Percentiles rank a stretch among this genome's conserved stretches.
phyloP scores from a whole-genome alignment of 2,888 invertebrate species.

The Erynnis tages region DNA sequence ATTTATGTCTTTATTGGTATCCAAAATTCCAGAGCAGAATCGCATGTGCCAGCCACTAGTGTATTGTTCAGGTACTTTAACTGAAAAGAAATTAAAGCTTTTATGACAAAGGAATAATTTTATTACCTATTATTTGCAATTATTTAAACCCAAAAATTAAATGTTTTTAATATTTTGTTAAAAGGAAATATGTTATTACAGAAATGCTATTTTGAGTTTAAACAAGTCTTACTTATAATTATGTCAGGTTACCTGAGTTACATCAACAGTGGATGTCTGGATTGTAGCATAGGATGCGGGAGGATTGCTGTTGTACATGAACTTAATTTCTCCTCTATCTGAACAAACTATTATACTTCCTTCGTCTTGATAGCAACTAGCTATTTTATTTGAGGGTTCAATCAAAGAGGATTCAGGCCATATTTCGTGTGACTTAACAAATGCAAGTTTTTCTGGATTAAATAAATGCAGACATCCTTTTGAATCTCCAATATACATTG shows the following conservation, averaged over 20 bases:
- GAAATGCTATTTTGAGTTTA: background rate
- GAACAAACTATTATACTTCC: slow-evolving; percentile 70
- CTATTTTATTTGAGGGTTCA: slow-evolving; percentile 64
- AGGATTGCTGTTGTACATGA: slow-evolving; percentile 69
- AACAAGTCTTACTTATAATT: background rate
- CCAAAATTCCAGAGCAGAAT: slow-evolving; percentile 76
- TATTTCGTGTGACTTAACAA: slow-evolving; percentile 56
- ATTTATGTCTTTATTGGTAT: slow-evolving; percentile 55
- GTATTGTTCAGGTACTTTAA: slow-evolving; percentile 70
- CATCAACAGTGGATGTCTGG: slow-evolving; percentile 60
- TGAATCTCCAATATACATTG: slow-evolving; percentile 72
- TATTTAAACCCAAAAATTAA: too few relatives aligned
- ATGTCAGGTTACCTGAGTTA: slow-evolving; percentile 60
- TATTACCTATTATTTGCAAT: too few relatives aligned
- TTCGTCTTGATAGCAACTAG: slow-evolving; percentile 62
- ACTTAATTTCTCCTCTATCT: slow-evolving; percentile 71
- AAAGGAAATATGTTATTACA: background rate
- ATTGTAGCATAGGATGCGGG: slow-evolving; percentile 61
- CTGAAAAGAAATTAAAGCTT: slow-evolving; percentile 67
- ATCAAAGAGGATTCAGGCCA: slow-evolving; percentile 62
- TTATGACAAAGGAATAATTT: too few relatives aligned
- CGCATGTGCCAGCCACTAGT: slow-evolving; percentile 75
- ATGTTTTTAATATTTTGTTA: too few relatives aligned
- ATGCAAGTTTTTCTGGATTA: slow-evolving; percentile 56
- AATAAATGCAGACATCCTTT: slow-evolving; percentile 67